phyloP scores from a whole-genome alignment of 2,113 vertebrate genomes.

The Zosterops lateralis region DNA sequence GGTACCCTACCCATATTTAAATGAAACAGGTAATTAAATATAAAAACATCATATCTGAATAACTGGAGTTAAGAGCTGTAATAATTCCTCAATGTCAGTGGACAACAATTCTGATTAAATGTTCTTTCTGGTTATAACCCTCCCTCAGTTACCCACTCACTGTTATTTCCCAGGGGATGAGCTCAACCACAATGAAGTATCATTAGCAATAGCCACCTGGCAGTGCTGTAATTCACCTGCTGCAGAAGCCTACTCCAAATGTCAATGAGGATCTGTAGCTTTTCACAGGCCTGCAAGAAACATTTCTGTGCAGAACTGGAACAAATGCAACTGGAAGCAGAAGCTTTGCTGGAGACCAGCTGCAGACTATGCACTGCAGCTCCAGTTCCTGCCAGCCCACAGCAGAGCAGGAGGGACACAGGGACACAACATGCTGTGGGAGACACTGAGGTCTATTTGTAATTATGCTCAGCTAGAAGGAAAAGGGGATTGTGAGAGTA shows the following conservation, averaged over 20 bases:
- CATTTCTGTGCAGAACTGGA: background rate
- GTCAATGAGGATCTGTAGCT: background rate
- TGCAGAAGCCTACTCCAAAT: background rate
- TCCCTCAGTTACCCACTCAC: background rate
- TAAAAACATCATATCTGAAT: background rate
- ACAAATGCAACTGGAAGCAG: background rate
- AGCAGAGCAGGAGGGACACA: background rate
- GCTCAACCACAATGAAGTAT: background rate
- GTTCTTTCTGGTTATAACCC: background rate
- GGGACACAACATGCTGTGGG: background rate
- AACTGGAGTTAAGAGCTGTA: background rate
- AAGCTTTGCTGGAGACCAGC: background rate
- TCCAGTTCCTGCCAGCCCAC: background rate
- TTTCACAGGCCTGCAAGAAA: background rate
- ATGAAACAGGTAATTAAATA: background rate
- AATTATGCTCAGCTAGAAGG: background rate
- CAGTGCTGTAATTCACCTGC: background rate
- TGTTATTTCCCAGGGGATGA: background rate
- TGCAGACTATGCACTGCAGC: background rate
- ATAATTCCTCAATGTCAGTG: background rate
- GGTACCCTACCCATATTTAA: background rate
- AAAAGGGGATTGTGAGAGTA: background rate
- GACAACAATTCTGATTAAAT: constrained; percentile 19
- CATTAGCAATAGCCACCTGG: background rate
- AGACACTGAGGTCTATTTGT: background rate